Evolutionary conservation across 2,113 vertebrate species (phyloP).

Genomic region (Numida meleagris): DNA sequence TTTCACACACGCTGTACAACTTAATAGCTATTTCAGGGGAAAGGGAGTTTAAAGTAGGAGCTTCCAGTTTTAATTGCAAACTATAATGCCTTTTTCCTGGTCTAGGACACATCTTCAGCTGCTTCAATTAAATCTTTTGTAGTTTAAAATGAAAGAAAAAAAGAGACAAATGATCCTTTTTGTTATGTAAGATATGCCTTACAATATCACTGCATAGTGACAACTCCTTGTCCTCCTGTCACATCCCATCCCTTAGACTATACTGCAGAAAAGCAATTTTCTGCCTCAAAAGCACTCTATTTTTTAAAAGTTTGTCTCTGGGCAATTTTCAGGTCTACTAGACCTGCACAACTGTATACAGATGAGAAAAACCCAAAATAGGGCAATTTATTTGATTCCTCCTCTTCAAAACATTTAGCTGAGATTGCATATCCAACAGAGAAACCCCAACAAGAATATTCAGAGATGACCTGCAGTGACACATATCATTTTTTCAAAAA

Average conservation of each 20-base stretch:
- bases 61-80: constrained; percentile 31
- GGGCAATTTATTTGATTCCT: constrained; percentile 84
- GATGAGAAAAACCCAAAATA: constrained; percentile 82
- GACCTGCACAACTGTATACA: constrained; percentile 82
- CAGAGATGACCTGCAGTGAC: constrained; percentile 73
- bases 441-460: constrained; percentile 74
- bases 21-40: background rate
- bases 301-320: constrained; percentile 83
- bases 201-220: constrained; percentile 69
- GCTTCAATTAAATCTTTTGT: constrained; percentile 18
- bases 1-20: background rate
- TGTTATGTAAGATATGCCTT: constrained; percentile 72
- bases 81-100: background rate
- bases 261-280: constrained; percentile 84
- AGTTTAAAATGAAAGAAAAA: constrained; percentile 58
- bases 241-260: constrained; percentile 78
- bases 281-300: constrained; percentile 84
- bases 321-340: constrained; percentile 86
- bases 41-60: background rate
- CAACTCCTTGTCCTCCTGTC: constrained; percentile 80
- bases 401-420: constrained; percentile 83
- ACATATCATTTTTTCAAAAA: constrained; percentile 48
- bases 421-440: constrained; percentile 81
- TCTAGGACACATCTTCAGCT: background rate
- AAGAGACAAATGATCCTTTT: constrained; percentile 69